Evolutionary conservation across 2,888 invertebrate species (phyloP), one percentile per base, ranked within the genome.

Genomic region (Calliopum simillimum): DNA sequence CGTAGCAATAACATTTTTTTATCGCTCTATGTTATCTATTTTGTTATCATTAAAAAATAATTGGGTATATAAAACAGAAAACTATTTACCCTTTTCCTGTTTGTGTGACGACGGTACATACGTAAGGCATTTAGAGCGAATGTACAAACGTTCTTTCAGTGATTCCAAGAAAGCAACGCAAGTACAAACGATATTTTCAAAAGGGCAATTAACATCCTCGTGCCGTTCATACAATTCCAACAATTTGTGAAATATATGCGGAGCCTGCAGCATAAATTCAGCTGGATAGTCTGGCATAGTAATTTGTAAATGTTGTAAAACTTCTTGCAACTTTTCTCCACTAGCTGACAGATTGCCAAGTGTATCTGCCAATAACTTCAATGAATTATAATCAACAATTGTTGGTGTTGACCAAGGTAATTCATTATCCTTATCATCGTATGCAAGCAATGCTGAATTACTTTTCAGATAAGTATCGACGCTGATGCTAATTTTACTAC

Each of bases 201-300:
- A 59, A 0, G 68, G 69, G 12, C 71, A 74, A 3, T 61, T 68
- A 0, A 49, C 16, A 0, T 68, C 69, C 66, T 70, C 68, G 1
- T 74, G 74, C 2, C 71, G 73, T 16, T 76, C 76, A 33, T 80
- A 82, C 4, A 83, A 25, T 12, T 80, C 72, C 16, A 83, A 53
- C 2, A 85, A 62, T 13, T 78, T 75, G 0, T 80, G 79, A 44
- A 82, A 82, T n/a, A 85, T 77, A 62, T 83, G 76, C 11, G 86
- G 86, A 0, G 81, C 73, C 72, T 86, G 86, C 1, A 86, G 74
- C 25, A 86, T 77, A 69, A 83, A 85, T 63, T 86, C 86, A 0
- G 80, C 76, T 1, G 86, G 86, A 76, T 84, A 86, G 67, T 86
- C 86, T 14, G 66, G 59, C 46, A 86, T 76, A 4, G 80, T 81